Evolutionary conservation across 2,888 invertebrate genomes (phyloP).

Genomic region (Galerucella calmariensis): DNA sequence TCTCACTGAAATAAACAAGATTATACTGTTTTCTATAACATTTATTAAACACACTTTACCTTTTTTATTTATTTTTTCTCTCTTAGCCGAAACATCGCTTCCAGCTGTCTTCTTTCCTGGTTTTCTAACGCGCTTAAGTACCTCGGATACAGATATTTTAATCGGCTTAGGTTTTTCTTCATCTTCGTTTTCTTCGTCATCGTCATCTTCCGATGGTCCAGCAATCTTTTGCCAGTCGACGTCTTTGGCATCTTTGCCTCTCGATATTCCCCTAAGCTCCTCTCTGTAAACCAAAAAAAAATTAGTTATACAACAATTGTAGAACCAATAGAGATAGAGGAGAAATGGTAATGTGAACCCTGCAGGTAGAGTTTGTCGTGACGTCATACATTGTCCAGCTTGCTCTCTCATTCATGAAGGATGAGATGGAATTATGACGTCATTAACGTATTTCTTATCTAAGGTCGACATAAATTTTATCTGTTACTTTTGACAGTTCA

Average conservation of each 20-base stretch:
- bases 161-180: conserved; percentile 80
- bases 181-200: conserved; percentile 59
- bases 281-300: conserved; percentile 68
- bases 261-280: conserved; percentile 85
- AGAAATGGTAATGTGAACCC: too few species aligned
- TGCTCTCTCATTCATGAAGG: too few species aligned
- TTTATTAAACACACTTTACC: conserved; percentile 66
- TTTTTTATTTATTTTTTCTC: conserved; percentile 69
- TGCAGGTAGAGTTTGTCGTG: too few species aligned
- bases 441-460: too few species aligned
- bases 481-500: too few species aligned
- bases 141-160: conserved; percentile 80
- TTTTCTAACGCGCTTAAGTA: conserved; percentile 77
- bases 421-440: too few species aligned
- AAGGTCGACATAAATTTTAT: too few species aligned
- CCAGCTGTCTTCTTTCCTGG: conserved; percentile 69
- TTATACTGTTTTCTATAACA: not conserved
- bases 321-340: too few species aligned
- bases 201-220: conserved; percentile 68
- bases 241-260: conserved; percentile 85
- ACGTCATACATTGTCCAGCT: too few species aligned
- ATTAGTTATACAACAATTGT: not conserved
- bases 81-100: conserved; percentile 31
- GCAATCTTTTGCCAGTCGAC: conserved; percentile 87
- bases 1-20: conserved; percentile 70